Base-by-base conservation (phyloP, 2,888 invertebrate genomes). In the Tanypteryx hageni region DNA sequence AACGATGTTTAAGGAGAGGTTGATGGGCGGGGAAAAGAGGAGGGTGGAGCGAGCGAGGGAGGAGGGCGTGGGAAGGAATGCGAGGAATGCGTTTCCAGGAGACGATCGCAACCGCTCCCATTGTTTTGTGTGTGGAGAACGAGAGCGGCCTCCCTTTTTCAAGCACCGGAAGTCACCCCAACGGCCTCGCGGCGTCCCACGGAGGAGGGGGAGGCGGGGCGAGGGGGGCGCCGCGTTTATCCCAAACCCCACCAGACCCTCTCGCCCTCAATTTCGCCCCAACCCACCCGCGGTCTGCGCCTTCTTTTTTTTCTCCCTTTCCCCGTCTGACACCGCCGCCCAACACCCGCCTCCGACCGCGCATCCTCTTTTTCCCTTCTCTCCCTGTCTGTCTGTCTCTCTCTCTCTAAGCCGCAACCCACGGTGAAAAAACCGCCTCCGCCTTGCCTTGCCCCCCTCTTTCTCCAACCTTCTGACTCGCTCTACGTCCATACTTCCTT, bases 111-210 rank as follows among this genome's bases (percentile, higher is more conserved):
- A 89, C 44, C 64, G 89, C 64, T 89, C 68, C 89, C 89, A 89
- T 89, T 89, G 89, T 89, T 89, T 89, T n/a, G 89, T 57, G 83
- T n/a, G 18, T 18, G 82, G 11, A 56, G 8, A 11, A 8, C 16
- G 44, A 56, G 5, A 56, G 44, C 31, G 44, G 82, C 44, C 18
- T 13, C 85, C 22, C 85, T 31, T 18, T 11, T 13, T 14, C 22
- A 16, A 76, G 89, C 89, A 64, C 68, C 89, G 89, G 89, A 89
- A 89, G 64, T 89, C 64, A 64, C 89, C 64, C 68, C n/a, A 86
- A 64, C 89, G 64, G 16, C 86, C 89, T 68, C 18, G 85, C 22
- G 57, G 18, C 22, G 57, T 57, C 57, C 57, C 22, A 22, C 57
- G 57, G 58, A 8, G 44, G 16, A 18, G n/a, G 57, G 89, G 44